Evolutionary conservation across 2,797 vertebrate genomes (phyloP).

Genomic region (Fistularia commersonii): DNA sequence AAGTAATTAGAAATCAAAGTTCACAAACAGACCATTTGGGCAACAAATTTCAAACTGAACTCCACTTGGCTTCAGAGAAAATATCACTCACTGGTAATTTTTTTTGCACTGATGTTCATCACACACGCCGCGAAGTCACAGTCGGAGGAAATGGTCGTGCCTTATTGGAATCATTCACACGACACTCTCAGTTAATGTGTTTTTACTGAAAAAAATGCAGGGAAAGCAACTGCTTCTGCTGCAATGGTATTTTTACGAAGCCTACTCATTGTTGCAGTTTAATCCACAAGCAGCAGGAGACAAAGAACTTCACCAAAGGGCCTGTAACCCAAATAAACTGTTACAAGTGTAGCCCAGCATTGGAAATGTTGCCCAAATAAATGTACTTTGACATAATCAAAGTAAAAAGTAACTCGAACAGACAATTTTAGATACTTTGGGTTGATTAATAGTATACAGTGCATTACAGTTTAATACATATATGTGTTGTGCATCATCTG

Average conservation of each 20-base stretch:
- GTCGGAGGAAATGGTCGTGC: not conserved
- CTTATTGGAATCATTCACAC: no score
- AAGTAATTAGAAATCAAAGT: slow-evolving; percentile 37
- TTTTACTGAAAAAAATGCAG: not conserved
- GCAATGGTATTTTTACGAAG: not conserved
- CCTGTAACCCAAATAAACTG: no score
- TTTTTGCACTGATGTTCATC: not conserved
- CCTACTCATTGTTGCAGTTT: not conserved
- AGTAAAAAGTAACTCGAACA: no score
- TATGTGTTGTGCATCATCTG: no score
- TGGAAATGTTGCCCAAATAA: no score
- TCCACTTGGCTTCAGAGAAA: slow-evolving; percentile 8
- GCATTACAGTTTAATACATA: no score
- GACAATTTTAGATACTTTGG: no score
- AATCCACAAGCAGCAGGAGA: not conserved
- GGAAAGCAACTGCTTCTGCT: not conserved
- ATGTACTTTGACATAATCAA: no score
- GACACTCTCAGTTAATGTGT: not conserved
- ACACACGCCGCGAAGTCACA: not conserved
- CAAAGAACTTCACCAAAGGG: no score
- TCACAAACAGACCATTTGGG: slow-evolving; percentile 15
- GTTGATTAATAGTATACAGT: no score
- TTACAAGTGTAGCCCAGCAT: no score
- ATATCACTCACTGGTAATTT: not conserved
- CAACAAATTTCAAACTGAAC: not conserved